These are phyloP conservation scores for Vulpes vulpes DNA, from an alignment of 2,113 vertebrate genomes.

Conservation along the genomic window DNA sequence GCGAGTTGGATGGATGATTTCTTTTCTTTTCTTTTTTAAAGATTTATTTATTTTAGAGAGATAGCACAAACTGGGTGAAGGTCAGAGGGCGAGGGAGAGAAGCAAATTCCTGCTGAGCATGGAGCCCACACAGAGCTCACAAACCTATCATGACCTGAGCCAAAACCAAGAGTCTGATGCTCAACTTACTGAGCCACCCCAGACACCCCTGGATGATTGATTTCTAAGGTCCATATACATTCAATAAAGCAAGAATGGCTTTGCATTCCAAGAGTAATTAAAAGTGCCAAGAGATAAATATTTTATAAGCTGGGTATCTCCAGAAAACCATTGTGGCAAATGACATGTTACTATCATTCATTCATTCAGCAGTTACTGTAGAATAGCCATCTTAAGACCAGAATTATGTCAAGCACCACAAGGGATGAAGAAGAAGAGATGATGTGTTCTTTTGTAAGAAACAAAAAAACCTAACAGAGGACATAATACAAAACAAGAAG, in stretches of 20 bases:
- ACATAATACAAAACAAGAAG: slow-evolving; percentile 12
- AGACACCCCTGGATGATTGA: neutral
- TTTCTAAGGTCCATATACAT: neutral
- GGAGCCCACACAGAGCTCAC: neutral
- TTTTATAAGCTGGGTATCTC: neutral
- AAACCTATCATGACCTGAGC: neutral
- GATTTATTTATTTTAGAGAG: neutral
- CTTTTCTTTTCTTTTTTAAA: neutral
- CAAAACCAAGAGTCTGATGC: neutral
- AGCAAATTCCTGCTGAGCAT: neutral
- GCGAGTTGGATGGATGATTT: neutral
- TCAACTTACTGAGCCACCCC: neutral
- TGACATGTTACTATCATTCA: neutral
- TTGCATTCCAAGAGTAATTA: neutral
- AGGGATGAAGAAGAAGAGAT: neutral
- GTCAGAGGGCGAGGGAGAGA: neutral
- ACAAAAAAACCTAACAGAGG: neutral
- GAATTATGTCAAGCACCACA: neutral
- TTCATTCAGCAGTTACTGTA: neutral
- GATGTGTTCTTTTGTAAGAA: neutral
- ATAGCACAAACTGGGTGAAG: neutral
- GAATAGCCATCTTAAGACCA: neutral
- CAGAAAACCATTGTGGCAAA: slow-evolving; percentile 6
- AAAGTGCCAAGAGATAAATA: neutral
- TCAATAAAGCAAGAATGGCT: neutral